A percentile compares a stretch with the other conserved stretches of the same genome.
These are phyloP conservation scores for Daktulosphaira vitifoliae DNA, from an alignment of 1,140 invertebrate species.

Conservation along the genomic window DNA sequence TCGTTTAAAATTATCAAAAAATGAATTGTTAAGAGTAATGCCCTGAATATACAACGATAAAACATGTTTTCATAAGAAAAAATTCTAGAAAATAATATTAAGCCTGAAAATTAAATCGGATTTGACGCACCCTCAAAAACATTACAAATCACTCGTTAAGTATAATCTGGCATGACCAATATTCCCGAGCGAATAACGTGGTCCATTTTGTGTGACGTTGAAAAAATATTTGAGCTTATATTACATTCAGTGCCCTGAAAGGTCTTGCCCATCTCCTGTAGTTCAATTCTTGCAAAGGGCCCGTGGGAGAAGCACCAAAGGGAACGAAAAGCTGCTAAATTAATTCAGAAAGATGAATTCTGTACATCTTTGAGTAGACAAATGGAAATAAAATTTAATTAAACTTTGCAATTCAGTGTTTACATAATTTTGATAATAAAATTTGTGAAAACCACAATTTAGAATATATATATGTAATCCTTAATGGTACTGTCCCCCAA, in stretches of 20 bases:
- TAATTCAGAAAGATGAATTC: constrained; percentile 11
- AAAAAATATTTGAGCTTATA: constrained; percentile 28
- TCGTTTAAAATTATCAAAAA: too few species aligned
- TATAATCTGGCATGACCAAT: constrained; percentile 3
- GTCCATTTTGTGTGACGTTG: constrained; percentile 20
- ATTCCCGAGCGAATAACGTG: not conserved
- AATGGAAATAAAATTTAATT: too few species aligned
- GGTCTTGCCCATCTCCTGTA: constrained; percentile 1
- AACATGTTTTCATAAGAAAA: too few species aligned
- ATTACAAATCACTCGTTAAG: not conserved
- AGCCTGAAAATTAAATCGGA: too few species aligned
- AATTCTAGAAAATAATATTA: too few species aligned
- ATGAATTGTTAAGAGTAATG: too few species aligned
- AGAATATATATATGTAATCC: constrained; percentile 6
- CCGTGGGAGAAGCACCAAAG: constrained; percentile 1
- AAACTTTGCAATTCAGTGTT: too few species aligned
- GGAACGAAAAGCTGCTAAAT: constrained; percentile 30
- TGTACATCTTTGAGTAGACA: not conserved
- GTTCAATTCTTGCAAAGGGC: constrained; percentile 7
- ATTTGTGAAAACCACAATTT: not conserved
- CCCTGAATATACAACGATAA: too few species aligned
- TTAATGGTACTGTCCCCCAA: not conserved
- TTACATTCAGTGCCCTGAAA: constrained; percentile 2
- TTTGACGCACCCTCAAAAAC: too few species aligned
- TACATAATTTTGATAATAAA: too few species aligned